Conservation (phyloP, 1,140 invertebrate genomes). For the Leptinotarsa defecta region DNA sequence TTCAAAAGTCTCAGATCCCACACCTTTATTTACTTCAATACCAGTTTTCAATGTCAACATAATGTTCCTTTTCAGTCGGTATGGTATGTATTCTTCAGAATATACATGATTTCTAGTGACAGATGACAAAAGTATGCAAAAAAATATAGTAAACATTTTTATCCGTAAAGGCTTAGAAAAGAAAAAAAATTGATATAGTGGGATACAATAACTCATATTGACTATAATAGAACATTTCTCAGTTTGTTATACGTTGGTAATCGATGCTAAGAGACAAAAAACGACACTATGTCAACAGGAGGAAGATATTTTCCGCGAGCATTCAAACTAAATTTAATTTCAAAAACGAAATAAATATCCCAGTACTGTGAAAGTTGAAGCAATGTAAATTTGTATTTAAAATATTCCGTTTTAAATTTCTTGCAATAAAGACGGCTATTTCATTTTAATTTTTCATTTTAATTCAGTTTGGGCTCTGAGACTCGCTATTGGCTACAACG, state of each 20-base stretch:
- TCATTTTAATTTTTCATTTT: conserved; percentile 53
- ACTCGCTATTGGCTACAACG: conserved; percentile 32
- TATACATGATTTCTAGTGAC: no score
- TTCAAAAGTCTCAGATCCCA: no score
- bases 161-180: no score
- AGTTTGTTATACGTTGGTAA: background rate
- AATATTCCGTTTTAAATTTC: conserved; percentile 52
- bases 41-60: no score
- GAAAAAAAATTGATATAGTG: no score
- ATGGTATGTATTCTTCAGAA: no score
- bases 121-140: no score
- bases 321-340: conserved; percentile 18
- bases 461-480: conserved; percentile 46
- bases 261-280: background rate
- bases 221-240: no score
- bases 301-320: background rate
- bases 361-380: conserved; percentile 20
- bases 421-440: conserved; percentile 51
- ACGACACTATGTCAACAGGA: background rate
- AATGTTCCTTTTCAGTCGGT: no score
- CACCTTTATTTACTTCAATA: no score
- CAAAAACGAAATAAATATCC: conserved; percentile 27
- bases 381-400: conserved; percentile 44
- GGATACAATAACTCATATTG: no score
- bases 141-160: no score